These are phyloP conservation scores for Mormyrops boulengeri DNA, from an alignment of 2,797 vertebrate species.

Conservation along the genomic window DNA sequence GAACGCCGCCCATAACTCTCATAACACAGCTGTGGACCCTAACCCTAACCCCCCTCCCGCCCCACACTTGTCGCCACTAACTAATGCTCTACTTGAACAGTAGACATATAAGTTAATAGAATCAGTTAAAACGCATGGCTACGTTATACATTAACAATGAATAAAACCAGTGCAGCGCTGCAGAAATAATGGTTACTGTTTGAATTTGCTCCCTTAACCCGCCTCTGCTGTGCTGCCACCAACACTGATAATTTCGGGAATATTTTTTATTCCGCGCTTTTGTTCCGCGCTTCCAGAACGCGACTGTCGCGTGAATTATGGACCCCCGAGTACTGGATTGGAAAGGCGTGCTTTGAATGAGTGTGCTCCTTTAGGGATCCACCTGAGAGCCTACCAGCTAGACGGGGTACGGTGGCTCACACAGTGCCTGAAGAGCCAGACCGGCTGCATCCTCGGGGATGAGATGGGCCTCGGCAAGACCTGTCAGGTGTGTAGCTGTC, in stretches of 20 bases:
- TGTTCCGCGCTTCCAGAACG: neutral
- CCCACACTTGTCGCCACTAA: neutral
- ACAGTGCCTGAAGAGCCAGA: slow-evolving; percentile 61
- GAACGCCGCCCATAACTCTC: neutral
- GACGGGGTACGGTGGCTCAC: slow-evolving; percentile 80
- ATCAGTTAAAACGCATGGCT: neutral
- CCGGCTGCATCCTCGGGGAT: slow-evolving; percentile 83
- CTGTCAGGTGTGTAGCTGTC: slow-evolving; percentile 70
- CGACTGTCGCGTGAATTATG: neutral
- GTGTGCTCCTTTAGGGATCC: slow-evolving; percentile 57
- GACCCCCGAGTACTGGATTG: neutral
- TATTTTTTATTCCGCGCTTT: too few relatives aligned
- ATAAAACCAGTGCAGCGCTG: neutral
- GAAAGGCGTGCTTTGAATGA: neutral
- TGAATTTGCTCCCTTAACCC: neutral
- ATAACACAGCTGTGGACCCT: neutral
- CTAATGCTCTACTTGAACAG: neutral
- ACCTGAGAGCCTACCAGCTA: slow-evolving; percentile 73
- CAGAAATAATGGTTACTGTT: neutral
- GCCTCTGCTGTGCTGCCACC: neutral
- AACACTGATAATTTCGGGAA: neutral
- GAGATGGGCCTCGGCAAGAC: slow-evolving; percentile 97
- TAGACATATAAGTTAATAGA: neutral
- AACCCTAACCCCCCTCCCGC: neutral
- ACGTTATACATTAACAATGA: neutral